A percentile compares a stretch with the other conserved stretches of the same genome.
Conservation (phyloP, 2,797 vertebrate species). For the Sebastes alutus region DNA sequence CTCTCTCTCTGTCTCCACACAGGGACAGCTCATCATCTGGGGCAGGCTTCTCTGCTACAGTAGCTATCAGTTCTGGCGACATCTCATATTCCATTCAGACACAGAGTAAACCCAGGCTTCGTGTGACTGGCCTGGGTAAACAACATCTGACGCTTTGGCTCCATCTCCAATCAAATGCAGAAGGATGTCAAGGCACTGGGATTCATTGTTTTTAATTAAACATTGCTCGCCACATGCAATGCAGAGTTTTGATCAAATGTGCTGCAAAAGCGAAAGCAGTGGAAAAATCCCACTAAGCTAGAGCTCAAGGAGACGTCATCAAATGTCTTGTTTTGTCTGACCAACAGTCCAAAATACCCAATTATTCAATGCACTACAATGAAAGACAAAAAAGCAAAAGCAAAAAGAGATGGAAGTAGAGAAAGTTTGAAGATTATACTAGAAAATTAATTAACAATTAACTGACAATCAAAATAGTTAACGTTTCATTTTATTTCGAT, state of each 20-base stretch:
- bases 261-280: not conserved
- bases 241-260: not conserved
- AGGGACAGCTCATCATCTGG: slow-evolving; percentile 36
- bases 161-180: not conserved
- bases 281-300: not conserved
- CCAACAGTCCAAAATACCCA: not conserved
- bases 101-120: slow-evolving; percentile 13
- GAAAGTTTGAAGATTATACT: too few relatives aligned
- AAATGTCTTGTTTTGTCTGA: not conserved
- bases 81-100: slow-evolving; percentile 35
- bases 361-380: not conserved
- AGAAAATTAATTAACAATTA: not conserved
- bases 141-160: slow-evolving; percentile 41
- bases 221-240: not conserved
- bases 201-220: slow-evolving; percentile 28
- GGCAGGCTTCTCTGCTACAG: slow-evolving; percentile 2
- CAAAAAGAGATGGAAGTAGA: too few relatives aligned
- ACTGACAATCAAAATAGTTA: not conserved
- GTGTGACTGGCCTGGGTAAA: slow-evolving; percentile 22
- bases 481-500: too few relatives aligned
- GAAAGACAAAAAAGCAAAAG: not conserved
- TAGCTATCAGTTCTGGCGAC: slow-evolving; percentile 13
- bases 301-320: not conserved
- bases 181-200: not conserved
- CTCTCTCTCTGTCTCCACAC: not conserved